These are phyloP conservation scores for Zingel zingel DNA, from an alignment of 2,113 vertebrate genomes.

Conservation along the genomic window DNA sequence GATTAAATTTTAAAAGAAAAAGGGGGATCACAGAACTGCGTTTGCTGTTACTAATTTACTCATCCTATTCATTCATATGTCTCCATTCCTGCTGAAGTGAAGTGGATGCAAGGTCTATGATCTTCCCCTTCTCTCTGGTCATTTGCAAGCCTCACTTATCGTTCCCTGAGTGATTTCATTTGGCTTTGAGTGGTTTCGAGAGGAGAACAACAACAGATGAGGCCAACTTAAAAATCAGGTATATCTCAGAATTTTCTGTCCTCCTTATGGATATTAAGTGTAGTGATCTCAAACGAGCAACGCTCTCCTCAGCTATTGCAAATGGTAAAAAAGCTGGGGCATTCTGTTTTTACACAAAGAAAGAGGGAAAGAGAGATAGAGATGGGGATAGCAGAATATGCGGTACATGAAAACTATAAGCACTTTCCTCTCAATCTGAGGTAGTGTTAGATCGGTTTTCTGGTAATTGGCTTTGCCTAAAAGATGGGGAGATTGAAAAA, in stretches of 20 bases:
- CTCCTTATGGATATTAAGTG: slow-evolving; percentile 67
- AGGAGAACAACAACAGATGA: slow-evolving; percentile 72
- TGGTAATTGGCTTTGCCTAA: slow-evolving; percentile 69
- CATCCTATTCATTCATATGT: slow-evolving; percentile 48
- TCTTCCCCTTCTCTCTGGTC: slow-evolving; percentile 56
- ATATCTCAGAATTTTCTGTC: slow-evolving; percentile 53
- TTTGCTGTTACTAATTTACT: slow-evolving; percentile 56
- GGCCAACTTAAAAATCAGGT: slow-evolving; percentile 63
- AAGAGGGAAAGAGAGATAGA: slow-evolving; percentile 3
- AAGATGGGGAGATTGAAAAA: slow-evolving; percentile 67
- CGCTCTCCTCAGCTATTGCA: slow-evolving; percentile 35
- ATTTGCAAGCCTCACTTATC: slow-evolving; percentile 72
- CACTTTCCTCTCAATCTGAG: slow-evolving; percentile 63
- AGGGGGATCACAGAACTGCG: slow-evolving; percentile 1
- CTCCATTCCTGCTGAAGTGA: slow-evolving; percentile 30
- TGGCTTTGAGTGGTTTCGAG: slow-evolving; percentile 63
- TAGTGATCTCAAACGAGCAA: slow-evolving; percentile 45
- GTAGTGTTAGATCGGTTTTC: slow-evolving; percentile 45
- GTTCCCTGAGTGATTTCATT: slow-evolving; percentile 72
- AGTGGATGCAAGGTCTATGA: slow-evolving; percentile 66
- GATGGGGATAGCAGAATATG: slow-evolving; percentile 28
- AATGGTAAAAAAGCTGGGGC: slow-evolving; percentile 55
- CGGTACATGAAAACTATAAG: slow-evolving; percentile 61
- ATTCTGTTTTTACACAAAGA: slow-evolving; percentile 47
- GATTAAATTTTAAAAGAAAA: slow-evolving; percentile 20